Evolutionary conservation across 2,888 invertebrate genomes (phyloP).

Genomic region (Eulithis testata): DNA sequence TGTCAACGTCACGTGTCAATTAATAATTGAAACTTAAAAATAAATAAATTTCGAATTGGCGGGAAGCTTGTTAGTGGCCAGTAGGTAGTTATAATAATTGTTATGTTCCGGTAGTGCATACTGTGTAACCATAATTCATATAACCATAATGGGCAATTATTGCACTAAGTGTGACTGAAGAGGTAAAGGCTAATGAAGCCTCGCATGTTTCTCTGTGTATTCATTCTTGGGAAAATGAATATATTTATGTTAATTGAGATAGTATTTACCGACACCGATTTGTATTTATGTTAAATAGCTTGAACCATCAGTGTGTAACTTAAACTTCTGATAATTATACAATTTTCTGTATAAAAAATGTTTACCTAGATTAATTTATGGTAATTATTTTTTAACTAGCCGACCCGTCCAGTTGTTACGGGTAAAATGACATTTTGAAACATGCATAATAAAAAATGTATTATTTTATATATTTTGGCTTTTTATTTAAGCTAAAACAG

Average conservation of each 20-base stretch:
- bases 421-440: no score
- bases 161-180: not conserved
- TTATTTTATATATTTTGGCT: no score
- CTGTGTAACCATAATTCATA: conserved; percentile 3
- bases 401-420: no score
- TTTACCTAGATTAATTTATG: no score
- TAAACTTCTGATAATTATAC: no score
- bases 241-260: not conserved
- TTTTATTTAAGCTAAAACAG: no score
- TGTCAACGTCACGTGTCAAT: conserved; percentile 25
- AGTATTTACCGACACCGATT: not conserved
- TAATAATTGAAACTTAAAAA: conserved; percentile 5
- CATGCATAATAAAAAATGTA: no score
- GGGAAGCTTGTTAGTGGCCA: conserved; percentile 15
- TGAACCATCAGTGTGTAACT: no score
- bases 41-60: conserved; percentile 15
- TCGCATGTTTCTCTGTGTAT: not conserved
- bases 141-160: conserved; percentile 7
- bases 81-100: conserved; percentile 23
- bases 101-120: conserved; percentile 13
- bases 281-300: not conserved
- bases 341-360: no score
- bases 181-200: not conserved
- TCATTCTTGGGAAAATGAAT: conserved; percentile 1
- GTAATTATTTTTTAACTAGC: no score